These are phyloP conservation scores for Spodoptera litura DNA, from an alignment of 1,140 invertebrate genomes.

Conservation along the genomic window DNA sequence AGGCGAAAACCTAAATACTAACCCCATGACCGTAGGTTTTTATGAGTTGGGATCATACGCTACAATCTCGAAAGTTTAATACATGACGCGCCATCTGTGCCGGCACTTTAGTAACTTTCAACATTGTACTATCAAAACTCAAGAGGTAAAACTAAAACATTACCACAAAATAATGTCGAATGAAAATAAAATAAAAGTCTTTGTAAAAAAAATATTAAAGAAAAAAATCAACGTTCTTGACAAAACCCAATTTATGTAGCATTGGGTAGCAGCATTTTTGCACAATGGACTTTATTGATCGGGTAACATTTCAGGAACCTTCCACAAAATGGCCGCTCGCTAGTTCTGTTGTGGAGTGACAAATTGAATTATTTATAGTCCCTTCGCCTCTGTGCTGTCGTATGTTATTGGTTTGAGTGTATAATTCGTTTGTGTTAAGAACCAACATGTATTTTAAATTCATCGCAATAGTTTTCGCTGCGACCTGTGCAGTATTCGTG, in stretches of 20 bases:
- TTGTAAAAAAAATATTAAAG: too few relatives aligned
- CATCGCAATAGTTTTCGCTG: slow-evolving; percentile 51
- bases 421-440: neutral
- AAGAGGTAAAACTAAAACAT: too few relatives aligned
- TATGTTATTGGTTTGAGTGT: neutral
- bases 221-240: too few relatives aligned
- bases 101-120: neutral
- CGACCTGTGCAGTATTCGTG: slow-evolving; percentile 53
- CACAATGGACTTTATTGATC: neutral
- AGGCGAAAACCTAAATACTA: too few relatives aligned
- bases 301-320: neutral
- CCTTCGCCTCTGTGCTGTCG: too few relatives aligned
- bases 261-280: too few relatives aligned
- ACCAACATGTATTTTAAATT: slow-evolving; percentile 59
- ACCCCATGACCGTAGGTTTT: too few relatives aligned
- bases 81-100: neutral
- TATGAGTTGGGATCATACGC: too few relatives aligned
- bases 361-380: neutral
- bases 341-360: neutral
- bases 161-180: too few relatives aligned
- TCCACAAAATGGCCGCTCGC: slow-evolving; percentile 19
- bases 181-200: too few relatives aligned
- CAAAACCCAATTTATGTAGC: too few relatives aligned
- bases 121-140: too few relatives aligned
- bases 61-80: neutral